Evolutionary conservation across 1,140 invertebrate genomes (phyloP).

Genomic region (Aporrectodea caliginosa): DNA sequence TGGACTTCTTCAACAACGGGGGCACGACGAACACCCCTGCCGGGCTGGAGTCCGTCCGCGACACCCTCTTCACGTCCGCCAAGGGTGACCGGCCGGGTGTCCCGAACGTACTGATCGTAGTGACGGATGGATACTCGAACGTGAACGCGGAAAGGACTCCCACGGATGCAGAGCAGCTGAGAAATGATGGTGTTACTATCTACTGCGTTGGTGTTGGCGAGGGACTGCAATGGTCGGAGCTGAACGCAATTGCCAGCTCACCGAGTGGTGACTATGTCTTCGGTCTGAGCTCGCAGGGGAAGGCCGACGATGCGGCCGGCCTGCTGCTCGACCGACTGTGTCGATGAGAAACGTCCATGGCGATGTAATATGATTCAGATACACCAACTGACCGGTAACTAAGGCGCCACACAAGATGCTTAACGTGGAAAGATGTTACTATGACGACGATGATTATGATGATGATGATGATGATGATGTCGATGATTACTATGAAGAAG

Average conservation of each 20-base stretch:
- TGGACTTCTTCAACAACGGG: not conserved
- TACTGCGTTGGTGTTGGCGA: slow-evolving; percentile 18
- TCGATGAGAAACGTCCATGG: not conserved
- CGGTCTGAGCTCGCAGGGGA: too few species aligned
- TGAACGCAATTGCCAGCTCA: slow-evolving; percentile 8
- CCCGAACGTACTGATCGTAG: slow-evolving; percentile 43
- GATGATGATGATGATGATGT: not conserved
- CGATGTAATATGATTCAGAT: not conserved
- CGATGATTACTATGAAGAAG: not conserved
- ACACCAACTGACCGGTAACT: too few species aligned
- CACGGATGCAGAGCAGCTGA: slow-evolving; percentile 36
- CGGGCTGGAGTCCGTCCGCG: slow-evolving; percentile 1
- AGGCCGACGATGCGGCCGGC: not conserved
- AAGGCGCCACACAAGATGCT: too few species aligned
- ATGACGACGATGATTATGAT: not conserved
- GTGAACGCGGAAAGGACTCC: slow-evolving; percentile 44
- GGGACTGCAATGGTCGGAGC: not conserved
- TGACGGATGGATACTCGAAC: slow-evolving; percentile 49
- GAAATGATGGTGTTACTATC: slow-evolving; percentile 6
- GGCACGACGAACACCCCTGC: slow-evolving; percentile 17
- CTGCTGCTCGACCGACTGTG: not conserved
- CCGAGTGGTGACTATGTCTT: not conserved
- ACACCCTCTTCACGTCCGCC: not conserved
- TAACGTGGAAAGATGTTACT: too few species aligned
- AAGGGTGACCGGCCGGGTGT: slow-evolving; percentile 42